Evolutionary conservation across 2,797 vertebrate genomes (phyloP).

Genomic region (Luscinia luscinia): DNA sequence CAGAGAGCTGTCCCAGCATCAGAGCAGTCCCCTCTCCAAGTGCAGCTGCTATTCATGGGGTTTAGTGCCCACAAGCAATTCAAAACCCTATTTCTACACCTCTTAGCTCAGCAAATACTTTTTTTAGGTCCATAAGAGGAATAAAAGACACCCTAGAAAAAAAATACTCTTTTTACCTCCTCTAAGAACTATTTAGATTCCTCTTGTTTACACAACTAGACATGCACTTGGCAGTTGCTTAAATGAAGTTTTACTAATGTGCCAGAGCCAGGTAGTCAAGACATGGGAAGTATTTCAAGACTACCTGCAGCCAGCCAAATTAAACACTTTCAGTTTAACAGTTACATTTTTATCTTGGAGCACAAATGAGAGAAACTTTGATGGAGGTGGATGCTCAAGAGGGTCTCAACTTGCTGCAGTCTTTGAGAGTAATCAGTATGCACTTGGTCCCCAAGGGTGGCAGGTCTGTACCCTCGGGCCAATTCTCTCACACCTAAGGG

Average conservation of each 20-base stretch:
- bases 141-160: background rate
- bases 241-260: background rate
- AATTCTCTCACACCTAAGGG: background rate
- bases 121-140: background rate
- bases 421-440: background rate
- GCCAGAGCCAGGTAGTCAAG: background rate
- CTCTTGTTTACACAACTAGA: background rate
- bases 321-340: background rate
- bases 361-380: background rate
- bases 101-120: background rate
- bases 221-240: background rate
- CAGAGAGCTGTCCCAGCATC: background rate
- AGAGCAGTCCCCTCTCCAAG: background rate
- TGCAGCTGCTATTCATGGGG: background rate
- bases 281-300: background rate
- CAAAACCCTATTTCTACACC: background rate
- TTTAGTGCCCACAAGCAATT: background rate
- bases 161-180: background rate
- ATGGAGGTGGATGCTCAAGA: background rate
- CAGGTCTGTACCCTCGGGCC: background rate
- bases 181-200: background rate
- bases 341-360: background rate
- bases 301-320: background rate
- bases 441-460: fast-evolving
- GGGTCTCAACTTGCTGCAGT: background rate